phyloP scores from a whole-genome alignment of 2,797 vertebrate species.

The Nyctalus aviator region DNA sequence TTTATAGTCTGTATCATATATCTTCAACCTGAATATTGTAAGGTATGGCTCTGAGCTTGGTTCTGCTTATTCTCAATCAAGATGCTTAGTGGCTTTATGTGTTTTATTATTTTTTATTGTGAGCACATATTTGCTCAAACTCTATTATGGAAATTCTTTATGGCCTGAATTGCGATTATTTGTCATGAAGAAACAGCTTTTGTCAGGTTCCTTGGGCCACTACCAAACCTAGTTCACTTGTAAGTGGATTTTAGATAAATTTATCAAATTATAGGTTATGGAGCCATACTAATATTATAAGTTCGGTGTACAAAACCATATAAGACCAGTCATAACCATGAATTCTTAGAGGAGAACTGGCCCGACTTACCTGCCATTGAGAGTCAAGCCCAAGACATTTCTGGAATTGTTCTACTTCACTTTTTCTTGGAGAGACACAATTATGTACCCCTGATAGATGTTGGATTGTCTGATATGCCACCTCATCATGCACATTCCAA shows the following conservation, averaged over 20 bases:
- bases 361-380: not conserved
- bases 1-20: not conserved
- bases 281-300: not conserved
- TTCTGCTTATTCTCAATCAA: not conserved
- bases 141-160: not conserved
- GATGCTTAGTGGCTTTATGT: not conserved
- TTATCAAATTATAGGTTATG: not conserved
- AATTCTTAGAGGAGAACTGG: not conserved
- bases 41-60: not conserved
- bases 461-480: not conserved
- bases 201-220: not conserved
- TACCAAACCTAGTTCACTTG: not conserved
- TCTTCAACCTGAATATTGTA: not conserved
- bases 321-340: not conserved
- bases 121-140: not conserved
- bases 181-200: not conserved
- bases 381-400: not conserved
- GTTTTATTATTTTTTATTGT: not conserved
- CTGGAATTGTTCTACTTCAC: not conserved
- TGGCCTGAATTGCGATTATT: not conserved
- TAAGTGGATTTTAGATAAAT: conserved; percentile 3
- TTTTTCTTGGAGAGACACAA: not conserved
- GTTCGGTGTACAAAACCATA: not conserved
- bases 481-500: not conserved
- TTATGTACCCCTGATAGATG: not conserved